phyloP scores from a whole-genome alignment of 2,888 invertebrate species.

The Octodonta nipae region DNA sequence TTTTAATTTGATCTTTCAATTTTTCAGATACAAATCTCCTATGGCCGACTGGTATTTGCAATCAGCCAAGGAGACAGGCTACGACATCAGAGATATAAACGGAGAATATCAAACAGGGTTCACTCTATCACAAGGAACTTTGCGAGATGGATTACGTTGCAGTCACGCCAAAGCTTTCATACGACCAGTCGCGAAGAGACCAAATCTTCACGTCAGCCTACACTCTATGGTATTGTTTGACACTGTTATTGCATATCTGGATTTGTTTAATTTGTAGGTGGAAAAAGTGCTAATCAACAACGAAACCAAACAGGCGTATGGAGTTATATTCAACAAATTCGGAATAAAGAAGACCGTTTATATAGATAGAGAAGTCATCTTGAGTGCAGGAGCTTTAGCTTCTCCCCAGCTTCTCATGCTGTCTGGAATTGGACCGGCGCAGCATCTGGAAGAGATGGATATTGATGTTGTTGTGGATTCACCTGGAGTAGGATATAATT shows the following conservation, averaged over 20 bases:
- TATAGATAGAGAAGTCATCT: slow-evolving; percentile 64
- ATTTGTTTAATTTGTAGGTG: slow-evolving; percentile 34
- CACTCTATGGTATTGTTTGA: slow-evolving; percentile 19
- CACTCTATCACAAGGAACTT: slow-evolving; percentile 60
- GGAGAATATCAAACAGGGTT: slow-evolving; percentile 70
- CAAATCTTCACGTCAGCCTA: slow-evolving; percentile 53
- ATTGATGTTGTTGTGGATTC: slow-evolving; percentile 48
- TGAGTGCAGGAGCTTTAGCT: slow-evolving; percentile 74
- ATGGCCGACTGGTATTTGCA: slow-evolving; percentile 54
- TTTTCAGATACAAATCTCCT: slow-evolving; percentile 46
- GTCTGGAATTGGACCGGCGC: slow-evolving; percentile 63
- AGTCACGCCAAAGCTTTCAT: slow-evolving; percentile 75
- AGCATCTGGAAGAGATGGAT: slow-evolving; percentile 46
- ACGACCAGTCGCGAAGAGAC: slow-evolving; percentile 41
- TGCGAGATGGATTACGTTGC: slow-evolving; percentile 65
- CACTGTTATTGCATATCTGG: background rate
- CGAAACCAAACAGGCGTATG: slow-evolving; percentile 45
- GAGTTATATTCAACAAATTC: slow-evolving; percentile 48
- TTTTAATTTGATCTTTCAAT: slow-evolving; percentile 3
- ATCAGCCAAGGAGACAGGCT: slow-evolving; percentile 58
- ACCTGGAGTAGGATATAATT: slow-evolving; percentile 65
- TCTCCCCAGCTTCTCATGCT: slow-evolving; percentile 78
- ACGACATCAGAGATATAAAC: slow-evolving; percentile 58
- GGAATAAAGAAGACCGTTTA: slow-evolving; percentile 38
- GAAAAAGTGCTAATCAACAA: slow-evolving; percentile 52